A percentile compares a stretch with the other conserved stretches of the same genome.
Evolutionary conservation across 2,888 invertebrate genomes (phyloP).

Genomic region (Tethea ocularis): DNA sequence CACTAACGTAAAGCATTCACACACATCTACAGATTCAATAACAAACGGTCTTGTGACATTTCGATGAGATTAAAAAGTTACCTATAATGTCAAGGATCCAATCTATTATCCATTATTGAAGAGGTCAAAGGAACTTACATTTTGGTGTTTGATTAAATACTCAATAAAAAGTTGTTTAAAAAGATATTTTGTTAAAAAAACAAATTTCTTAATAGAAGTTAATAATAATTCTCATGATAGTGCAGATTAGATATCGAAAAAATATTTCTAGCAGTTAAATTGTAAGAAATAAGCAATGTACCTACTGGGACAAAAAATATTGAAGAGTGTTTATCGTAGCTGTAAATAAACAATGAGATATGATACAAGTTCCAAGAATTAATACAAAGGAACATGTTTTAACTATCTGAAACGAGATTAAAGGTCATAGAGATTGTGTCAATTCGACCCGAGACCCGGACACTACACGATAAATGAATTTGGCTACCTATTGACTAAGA

Average conservation of each 20-base stretch:
- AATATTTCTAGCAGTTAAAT: neutral
- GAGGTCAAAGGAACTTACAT: neutral
- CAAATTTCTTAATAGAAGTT: neutral
- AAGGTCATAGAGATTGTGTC: constrained; percentile 76
- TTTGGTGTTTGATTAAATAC: too few relatives aligned
- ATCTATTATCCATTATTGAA: neutral
- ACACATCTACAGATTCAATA: neutral
- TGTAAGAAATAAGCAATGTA: neutral
- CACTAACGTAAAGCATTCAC: neutral
- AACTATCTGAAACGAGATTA: constrained; percentile 76
- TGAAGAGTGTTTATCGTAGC: constrained; percentile 36
- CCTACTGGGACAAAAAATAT: constrained; percentile 14
- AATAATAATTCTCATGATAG: neutral
- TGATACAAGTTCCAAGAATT: constrained; percentile 66
- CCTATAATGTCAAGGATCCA: constrained; percentile 43
- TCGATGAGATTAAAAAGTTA: constrained; percentile 38
- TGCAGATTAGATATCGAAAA: neutral
- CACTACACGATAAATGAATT: constrained; percentile 62
- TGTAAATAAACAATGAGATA: constrained; percentile 57
- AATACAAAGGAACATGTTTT: constrained; percentile 69
- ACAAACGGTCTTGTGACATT: constrained; percentile 29
- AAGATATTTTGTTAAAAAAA: neutral
- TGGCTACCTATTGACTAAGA: constrained; percentile 46
- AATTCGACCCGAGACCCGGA: constrained; percentile 78
- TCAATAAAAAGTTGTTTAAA: too few relatives aligned